Base-by-base conservation (phyloP, 2,797 vertebrate species). In the Sebastes oblongus region DNA sequence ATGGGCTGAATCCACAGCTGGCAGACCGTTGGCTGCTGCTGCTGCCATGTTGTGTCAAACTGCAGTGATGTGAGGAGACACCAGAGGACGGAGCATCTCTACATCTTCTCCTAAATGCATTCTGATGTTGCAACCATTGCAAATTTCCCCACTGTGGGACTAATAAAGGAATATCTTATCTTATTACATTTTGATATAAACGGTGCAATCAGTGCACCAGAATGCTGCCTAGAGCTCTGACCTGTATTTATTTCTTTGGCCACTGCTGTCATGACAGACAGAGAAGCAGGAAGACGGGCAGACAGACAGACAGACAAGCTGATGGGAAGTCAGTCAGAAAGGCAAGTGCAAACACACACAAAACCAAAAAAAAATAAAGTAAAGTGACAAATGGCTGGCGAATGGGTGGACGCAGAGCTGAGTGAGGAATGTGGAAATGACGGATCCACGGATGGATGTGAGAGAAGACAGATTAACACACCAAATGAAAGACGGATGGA, bases 1-100 rank as follows among this genome's bases (percentile, higher is more conserved):
- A 58, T 86, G 80, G 81, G 82, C 88, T 88, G 87, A 91, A 78
- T 91, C 90, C 70, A 79, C 85, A 86, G 68, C 86, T 92, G 91
- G 90, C 88, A 84, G 68, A 70, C 34, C 74, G 55, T 36, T 66
- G 46, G 62, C 54, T 62, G 65, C 84, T 69, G 78, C 84, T 77
- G 82, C 84, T 42, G 39, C 39, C 82, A 88, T 89, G 89, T 94
- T 84, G 81, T 82, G 76, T 89, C 86, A 88, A 91, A 86, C 87
- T 84, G 86, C 78, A 85, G 81, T 87, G 80, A 91, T 80, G 78
- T 83, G 81, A 58, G 77, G 42, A 89, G 72, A 82, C 75, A 62
- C 77, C 66, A 75, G 73, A 66, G 72, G 52, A 79, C 18, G 46
- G 29, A 72, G 27, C 66, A n/a, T 73, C 39, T 42, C 39, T 65